phyloP scores from a whole-genome alignment of 2,797 vertebrate genomes.

The Catostomus latipinnis region DNA sequence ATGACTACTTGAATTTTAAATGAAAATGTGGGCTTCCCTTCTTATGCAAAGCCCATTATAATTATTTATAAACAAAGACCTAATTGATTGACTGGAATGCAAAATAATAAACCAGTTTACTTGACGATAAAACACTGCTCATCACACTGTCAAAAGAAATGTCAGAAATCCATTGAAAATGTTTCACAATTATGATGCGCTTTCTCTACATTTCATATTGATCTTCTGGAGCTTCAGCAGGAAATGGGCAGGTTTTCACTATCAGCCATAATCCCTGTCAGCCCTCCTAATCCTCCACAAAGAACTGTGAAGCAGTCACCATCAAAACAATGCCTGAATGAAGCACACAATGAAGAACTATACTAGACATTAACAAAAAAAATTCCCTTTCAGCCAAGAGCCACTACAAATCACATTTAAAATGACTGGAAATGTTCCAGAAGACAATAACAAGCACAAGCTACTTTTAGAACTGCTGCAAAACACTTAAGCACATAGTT shows the following conservation, averaged over 20 bases:
- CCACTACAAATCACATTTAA: conserved; percentile 49
- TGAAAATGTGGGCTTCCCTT: too few relatives aligned
- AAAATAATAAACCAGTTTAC: not conserved
- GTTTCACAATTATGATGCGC: not conserved
- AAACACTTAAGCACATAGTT: conserved; percentile 23
- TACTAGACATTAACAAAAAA: conserved; percentile 26
- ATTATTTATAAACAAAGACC: too few relatives aligned
- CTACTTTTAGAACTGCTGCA: conserved; percentile 36
- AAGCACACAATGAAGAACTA: conserved; percentile 37
- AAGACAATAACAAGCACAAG: conserved; percentile 37
- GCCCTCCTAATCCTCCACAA: conserved; percentile 47
- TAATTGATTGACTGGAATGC: not conserved
- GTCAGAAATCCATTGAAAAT: not conserved
- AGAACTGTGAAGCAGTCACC: conserved; percentile 47
- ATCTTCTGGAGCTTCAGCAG: conserved; percentile 5
- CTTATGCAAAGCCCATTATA: too few relatives aligned
- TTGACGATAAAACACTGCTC: not conserved
- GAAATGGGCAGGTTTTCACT: conserved; percentile 26
- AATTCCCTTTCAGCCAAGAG: conserved; percentile 38
- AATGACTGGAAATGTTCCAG: conserved; percentile 42
- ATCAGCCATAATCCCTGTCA: conserved; percentile 49
- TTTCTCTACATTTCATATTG: conserved; percentile 5
- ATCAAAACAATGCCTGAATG: conserved; percentile 38
- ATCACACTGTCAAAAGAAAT: not conserved
- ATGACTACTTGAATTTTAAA: too few relatives aligned